Evolutionary conservation across 2,888 invertebrate genomes (phyloP).

Genomic region (Cotesia congregata): DNA sequence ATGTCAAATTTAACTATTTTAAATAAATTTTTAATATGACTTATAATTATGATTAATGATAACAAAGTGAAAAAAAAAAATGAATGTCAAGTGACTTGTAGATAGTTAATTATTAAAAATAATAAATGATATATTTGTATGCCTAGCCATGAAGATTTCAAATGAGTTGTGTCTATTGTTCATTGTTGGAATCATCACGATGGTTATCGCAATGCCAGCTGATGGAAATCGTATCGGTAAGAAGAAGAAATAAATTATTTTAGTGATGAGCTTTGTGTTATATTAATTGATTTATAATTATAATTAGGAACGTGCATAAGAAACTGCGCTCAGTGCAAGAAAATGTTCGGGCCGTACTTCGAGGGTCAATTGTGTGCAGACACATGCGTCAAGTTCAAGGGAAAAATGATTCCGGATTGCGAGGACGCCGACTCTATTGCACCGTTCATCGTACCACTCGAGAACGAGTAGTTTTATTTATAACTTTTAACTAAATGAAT

Average conservation of each 20-base stretch:
- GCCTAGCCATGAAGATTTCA: constrained; percentile 47
- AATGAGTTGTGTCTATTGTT: constrained; percentile 51
- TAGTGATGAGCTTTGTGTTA: neutral
- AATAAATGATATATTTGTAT: neutral
- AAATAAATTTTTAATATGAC: too few species aligned
- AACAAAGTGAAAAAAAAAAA: too few species aligned
- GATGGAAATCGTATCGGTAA: constrained; percentile 51
- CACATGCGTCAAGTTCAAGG: constrained; percentile 85
- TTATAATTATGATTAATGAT: too few species aligned
- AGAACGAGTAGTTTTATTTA: constrained; percentile 26
- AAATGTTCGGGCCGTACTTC: constrained; percentile 89
- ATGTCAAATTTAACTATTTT: too few species aligned
- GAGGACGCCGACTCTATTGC: constrained; percentile 86
- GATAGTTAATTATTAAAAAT: constrained; percentile 5
- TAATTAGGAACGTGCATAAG: constrained; percentile 80
- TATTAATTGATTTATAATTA: constrained; percentile 10
- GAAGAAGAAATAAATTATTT: constrained; percentile 34
- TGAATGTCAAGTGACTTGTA: neutral
- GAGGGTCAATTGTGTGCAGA: constrained; percentile 89
- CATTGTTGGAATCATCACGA: constrained; percentile 45
- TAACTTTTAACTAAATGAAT: constrained; percentile 6
- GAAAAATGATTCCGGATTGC: constrained; percentile 88
- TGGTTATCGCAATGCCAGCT: constrained; percentile 46
- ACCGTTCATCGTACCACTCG: constrained; percentile 73
- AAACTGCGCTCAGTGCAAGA: constrained; percentile 91